Evolutionary conservation across 2,888 invertebrate species (phyloP), one percentile per base, ranked within the genome.

Genomic region (Sylvicola cinctus): DNA sequence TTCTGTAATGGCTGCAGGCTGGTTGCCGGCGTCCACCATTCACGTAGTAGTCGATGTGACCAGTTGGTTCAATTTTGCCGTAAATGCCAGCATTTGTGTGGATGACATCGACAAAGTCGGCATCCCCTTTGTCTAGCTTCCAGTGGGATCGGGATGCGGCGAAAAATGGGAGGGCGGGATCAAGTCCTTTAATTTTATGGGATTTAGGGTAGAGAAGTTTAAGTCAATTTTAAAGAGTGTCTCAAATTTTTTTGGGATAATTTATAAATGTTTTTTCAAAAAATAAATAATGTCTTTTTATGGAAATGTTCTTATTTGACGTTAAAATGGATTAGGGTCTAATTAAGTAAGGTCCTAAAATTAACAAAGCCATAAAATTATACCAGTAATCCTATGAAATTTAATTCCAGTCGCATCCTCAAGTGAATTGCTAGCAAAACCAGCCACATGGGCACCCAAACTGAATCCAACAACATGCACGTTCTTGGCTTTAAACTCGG

Each of bases 31-130:
- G 17, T 1, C 77, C 77, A 0, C 77, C 77, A 44, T 77, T 77
- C 49, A 74, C 61, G 44, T 74, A 77, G 47, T 76, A 78, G 45
- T 78, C 77, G 0, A 70, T 65, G 46, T 76, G 73, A 0, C 77
- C 77, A 41, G 68, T 66, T 23, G 65, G 56, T 42, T 73, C 68
- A 13, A 70, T 49, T 43, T 70, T 68, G 0, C 77, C 77, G 44
- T 75, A 70, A 2, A 73, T 52, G 40, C 74, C 63, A 1, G 74
- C 73, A 45, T 76, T 76, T 1, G 76, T 74, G 44, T 78, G 77
- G 33, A 74, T 62, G 2, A 76, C 68, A 47, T 77, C 77, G 1
- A 78, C 77, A 45, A 73, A 76, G 3, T 58, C 48, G 0, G 74
- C 77, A 45, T 77, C 76, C 1, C 56, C 51, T 2, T 63, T 49